A percentile compares a stretch with the other conserved stretches of the same genome.
Evolutionary conservation across 2,113 vertebrate species (phyloP).

Genomic region (Pygoscelis adeliae): DNA sequence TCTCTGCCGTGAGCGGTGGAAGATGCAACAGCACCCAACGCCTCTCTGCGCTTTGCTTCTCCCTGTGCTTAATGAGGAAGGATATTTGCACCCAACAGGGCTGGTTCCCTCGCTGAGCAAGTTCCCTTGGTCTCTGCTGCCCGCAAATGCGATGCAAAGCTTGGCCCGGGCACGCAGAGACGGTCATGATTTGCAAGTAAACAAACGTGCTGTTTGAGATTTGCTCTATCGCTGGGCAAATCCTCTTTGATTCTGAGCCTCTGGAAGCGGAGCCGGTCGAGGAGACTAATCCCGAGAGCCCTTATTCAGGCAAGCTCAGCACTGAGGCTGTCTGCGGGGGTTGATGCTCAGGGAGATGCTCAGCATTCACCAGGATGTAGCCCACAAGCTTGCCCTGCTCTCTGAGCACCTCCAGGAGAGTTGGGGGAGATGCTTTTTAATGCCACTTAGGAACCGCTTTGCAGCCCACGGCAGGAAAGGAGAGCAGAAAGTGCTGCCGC

Average conservation of each 20-base stretch:
- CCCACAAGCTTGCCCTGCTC: not conserved
- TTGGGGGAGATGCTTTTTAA: not conserved
- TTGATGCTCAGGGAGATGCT: not conserved
- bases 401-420: not conserved
- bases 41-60: not conserved
- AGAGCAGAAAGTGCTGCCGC: not conserved
- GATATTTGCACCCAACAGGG: fast-evolving
- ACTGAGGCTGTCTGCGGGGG: not conserved
- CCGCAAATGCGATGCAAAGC: not conserved
- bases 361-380: not conserved
- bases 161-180: not conserved
- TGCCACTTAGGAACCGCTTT: not conserved
- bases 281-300: not conserved
- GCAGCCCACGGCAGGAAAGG: not conserved
- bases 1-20: fast-evolving
- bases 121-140: not conserved
- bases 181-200: not conserved
- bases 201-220: not conserved
- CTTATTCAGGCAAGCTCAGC: not conserved
- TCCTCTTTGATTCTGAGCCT: conserved; percentile 7
- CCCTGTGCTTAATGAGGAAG: not conserved
- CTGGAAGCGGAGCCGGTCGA: not conserved
- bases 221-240: not conserved
- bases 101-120: not conserved
- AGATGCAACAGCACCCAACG: fast-evolving